These are phyloP conservation scores for Colostygia pectinataria DNA, from an alignment of 2,888 invertebrate genomes.

Conservation along the genomic window DNA sequence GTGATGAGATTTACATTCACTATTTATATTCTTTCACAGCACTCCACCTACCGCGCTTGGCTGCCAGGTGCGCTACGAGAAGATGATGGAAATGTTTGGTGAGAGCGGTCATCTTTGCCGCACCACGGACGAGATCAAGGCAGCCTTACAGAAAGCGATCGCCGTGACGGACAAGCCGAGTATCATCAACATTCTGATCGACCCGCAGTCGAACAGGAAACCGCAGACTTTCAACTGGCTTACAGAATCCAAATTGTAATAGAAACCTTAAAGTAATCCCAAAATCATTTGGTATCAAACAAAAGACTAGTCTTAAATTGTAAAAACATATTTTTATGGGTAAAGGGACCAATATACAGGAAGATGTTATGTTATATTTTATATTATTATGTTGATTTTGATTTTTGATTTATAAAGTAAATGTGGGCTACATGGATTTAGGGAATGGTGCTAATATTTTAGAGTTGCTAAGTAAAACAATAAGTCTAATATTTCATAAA, in stretches of 20 bases:
- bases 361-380: too few relatives aligned
- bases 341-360: conserved; percentile 4
- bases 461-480: too few relatives aligned
- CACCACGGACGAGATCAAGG: conserved; percentile 89
- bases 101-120: conserved; percentile 90
- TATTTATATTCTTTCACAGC: conserved; percentile 66
- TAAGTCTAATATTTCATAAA: too few relatives aligned
- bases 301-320: too few relatives aligned
- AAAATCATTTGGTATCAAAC: too few relatives aligned
- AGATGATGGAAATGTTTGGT: conserved; percentile 94
- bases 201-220: conserved; percentile 94
- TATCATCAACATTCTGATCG: conserved; percentile 95
- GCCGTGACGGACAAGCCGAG: conserved; percentile 89
- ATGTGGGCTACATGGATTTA: too few relatives aligned
- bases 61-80: conserved; percentile 92
- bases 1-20: not conserved
- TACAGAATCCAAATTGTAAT: conserved; percentile 94
- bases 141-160: conserved; percentile 87
- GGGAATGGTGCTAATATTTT: conserved; percentile 15
- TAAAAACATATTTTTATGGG: not conserved
- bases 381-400: too few relatives aligned
- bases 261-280: not conserved
- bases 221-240: conserved; percentile 96
- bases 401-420: too few relatives aligned
- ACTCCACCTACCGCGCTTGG: conserved; percentile 92